These are phyloP conservation scores for Lepidochrysops patricia DNA, from an alignment of 2,888 invertebrate species.

Conservation along the genomic window DNA sequence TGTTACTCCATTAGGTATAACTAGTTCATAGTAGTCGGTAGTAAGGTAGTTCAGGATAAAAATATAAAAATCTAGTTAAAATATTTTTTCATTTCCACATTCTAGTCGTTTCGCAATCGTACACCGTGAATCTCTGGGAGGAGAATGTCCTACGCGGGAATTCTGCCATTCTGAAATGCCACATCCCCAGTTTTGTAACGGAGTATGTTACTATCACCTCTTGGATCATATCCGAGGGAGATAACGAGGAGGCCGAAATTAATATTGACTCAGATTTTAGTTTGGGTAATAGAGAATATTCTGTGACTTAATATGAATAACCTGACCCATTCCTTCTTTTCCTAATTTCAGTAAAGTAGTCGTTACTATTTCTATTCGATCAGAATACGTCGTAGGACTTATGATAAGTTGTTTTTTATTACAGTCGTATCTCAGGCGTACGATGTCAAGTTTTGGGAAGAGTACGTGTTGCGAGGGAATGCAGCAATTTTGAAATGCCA, in stretches of 20 bases:
- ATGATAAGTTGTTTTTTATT: slow-evolving; percentile 38
- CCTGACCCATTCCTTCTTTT: background rate
- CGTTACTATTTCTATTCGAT: background rate
- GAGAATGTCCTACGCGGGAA: slow-evolving; percentile 93
- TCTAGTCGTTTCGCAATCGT: slow-evolving; percentile 91
- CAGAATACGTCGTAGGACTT: background rate
- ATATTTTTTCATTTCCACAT: slow-evolving; percentile 13
- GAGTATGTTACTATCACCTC: slow-evolving; percentile 90
- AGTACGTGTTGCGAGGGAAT: slow-evolving; percentile 92
- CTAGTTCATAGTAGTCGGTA: too few species aligned
- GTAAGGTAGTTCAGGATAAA: background rate
- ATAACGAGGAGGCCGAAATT: slow-evolving; percentile 58
- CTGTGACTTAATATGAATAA: background rate
- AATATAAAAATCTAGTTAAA: background rate
- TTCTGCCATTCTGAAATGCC: slow-evolving; percentile 92
- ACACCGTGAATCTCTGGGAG: slow-evolving; percentile 93
- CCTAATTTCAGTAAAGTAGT: background rate
- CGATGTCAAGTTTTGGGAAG: slow-evolving; percentile 93
- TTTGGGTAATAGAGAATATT: slow-evolving; percentile 43
- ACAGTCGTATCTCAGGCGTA: slow-evolving; percentile 93
- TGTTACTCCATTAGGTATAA: background rate
- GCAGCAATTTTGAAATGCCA: slow-evolving; percentile 93
- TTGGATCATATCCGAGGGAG: slow-evolving; percentile 87
- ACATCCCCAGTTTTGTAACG: slow-evolving; percentile 93
- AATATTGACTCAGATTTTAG: slow-evolving; percentile 56